Conservation (phyloP, 64 coral and sea anemone genomes). For the Acropora tenuis region DNA sequence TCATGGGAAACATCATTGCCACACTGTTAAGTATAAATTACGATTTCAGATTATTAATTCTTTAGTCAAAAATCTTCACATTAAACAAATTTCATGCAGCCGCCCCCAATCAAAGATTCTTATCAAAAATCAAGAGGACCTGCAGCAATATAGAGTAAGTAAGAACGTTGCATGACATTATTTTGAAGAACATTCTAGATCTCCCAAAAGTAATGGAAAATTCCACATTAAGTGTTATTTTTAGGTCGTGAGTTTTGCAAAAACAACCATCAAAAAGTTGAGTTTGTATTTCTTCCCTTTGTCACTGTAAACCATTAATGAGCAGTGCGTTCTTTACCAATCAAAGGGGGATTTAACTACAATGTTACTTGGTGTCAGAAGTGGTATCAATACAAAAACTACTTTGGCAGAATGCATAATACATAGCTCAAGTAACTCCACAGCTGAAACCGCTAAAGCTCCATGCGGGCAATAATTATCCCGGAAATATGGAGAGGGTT, state of each 20-base stretch:
- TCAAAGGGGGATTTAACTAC: background rate
- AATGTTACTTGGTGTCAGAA: conserved; percentile 1
- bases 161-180: background rate
- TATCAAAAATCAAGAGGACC: too few species aligned
- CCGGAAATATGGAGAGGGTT: background rate
- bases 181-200: background rate
- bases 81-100: too few species aligned
- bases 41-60: background rate
- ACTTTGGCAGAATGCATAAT: background rate
- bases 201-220: background rate
- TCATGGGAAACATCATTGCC: background rate
- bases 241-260: background rate
- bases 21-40: background rate
- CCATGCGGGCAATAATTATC: background rate
- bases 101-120: too few species aligned
- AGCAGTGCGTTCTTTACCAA: background rate
- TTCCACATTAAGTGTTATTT: background rate
- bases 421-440: background rate
- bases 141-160: background rate
- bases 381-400: background rate
- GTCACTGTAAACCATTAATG: background rate
- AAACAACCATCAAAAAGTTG: background rate
- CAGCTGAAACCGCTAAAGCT: background rate
- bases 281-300: background rate
- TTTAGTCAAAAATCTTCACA: too few species aligned